Evolutionary conservation across 2,888 invertebrate species (phyloP).

Genomic region (Eilema griseolum): DNA sequence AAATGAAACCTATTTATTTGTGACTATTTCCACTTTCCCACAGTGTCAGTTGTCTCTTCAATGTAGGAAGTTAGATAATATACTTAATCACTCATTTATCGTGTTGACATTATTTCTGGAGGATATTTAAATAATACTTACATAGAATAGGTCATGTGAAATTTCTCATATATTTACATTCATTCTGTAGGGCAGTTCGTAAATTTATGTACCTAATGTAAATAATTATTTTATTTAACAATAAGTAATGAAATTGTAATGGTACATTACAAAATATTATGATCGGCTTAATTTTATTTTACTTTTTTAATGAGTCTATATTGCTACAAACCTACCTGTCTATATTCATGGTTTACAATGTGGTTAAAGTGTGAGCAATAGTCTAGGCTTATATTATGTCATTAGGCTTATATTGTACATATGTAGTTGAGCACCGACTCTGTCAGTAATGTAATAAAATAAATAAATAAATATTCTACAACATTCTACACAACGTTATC

Average conservation of each 20-base stretch:
- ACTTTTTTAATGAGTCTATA: background rate
- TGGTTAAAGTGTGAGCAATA: too few species aligned
- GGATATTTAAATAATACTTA: background rate
- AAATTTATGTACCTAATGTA: background rate
- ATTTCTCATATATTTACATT: background rate
- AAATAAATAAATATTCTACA: too few species aligned
- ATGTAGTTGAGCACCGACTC: background rate
- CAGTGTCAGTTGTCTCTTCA: background rate
- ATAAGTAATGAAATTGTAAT: background rate
- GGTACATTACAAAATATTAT: background rate
- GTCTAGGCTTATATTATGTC: too few species aligned
- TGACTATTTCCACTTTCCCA: background rate
- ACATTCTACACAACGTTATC: too few species aligned
- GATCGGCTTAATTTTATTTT: background rate
- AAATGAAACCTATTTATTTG: constrained; percentile 1
- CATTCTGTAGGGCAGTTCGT: background rate
- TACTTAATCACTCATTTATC: background rate
- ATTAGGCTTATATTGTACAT: too few species aligned
- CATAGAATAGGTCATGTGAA: background rate
- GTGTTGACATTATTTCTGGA: background rate
- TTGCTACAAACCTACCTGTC: too few species aligned
- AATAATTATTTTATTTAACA: background rate
- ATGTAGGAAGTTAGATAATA: constrained; percentile 1
- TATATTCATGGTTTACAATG: background rate
- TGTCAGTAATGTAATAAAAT: background rate